These are phyloP conservation scores for Aegithalos caudatus DNA, from an alignment of 2,113 vertebrate species.

Conservation along the genomic window DNA sequence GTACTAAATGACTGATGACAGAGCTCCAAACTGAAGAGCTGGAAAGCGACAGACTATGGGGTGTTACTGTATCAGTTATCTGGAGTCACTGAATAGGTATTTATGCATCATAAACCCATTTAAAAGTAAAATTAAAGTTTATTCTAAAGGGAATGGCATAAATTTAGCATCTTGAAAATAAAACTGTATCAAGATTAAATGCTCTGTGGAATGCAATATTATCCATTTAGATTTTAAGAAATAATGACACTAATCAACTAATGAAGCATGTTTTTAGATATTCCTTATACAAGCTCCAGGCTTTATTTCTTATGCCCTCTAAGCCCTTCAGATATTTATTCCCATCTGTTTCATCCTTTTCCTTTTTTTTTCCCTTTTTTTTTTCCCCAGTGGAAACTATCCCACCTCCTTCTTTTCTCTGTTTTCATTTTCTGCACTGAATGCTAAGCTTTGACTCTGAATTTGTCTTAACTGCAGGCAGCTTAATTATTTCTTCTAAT, in stretches of 20 bases:
- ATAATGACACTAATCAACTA: background rate
- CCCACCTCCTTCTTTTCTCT: background rate
- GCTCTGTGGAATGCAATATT: background rate
- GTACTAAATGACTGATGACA: background rate
- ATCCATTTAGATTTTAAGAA: background rate
- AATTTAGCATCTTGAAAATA: background rate
- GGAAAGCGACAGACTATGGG: background rate
- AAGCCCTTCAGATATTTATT: background rate
- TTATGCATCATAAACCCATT: background rate
- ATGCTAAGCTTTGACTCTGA: background rate
- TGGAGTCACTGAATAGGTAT: background rate
- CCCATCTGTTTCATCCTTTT: background rate
- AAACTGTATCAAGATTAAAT: background rate
- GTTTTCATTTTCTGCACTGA: background rate
- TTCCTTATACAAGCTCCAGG: background rate
- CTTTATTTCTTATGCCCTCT: background rate
- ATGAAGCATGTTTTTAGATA: background rate
- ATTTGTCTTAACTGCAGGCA: background rate
- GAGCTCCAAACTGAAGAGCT: background rate
- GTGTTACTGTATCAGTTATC: background rate
- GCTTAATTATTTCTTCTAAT: background rate
- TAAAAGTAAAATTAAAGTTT: constrained; percentile 1
- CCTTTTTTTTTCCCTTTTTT: background rate
- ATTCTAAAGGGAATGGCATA: background rate
- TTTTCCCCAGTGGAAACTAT: background rate